Conservation (phyloP, 2,113 vertebrate genomes). For the Cygnus atratus region DNA sequence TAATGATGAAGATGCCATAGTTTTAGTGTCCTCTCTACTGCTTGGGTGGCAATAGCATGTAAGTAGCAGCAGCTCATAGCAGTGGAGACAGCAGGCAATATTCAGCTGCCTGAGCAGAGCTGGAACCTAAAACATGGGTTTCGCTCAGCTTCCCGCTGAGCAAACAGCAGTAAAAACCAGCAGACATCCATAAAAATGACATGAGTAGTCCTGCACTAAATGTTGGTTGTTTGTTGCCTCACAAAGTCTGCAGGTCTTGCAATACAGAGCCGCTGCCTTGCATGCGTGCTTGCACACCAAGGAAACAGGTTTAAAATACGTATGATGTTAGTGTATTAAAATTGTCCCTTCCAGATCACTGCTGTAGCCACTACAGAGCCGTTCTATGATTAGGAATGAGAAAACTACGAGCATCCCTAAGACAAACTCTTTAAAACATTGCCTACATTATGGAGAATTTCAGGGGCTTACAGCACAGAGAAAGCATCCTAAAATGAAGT, state of each 20-base stretch:
- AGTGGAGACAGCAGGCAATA: not conserved
- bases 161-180: not conserved
- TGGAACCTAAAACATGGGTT: not conserved
- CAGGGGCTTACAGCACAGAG: not conserved
- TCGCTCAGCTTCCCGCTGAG: not conserved
- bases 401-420: not conserved
- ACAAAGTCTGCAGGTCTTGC: not conserved
- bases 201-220: not conserved
- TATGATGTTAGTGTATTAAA: not conserved
- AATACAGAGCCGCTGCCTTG: not conserved
- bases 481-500: not conserved
- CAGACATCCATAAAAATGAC: not conserved
- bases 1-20: not conserved
- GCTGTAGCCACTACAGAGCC: not conserved
- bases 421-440: not conserved
- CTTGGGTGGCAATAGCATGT: fast-evolving
- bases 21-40: fast-evolving
- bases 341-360: not conserved
- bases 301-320: not conserved
- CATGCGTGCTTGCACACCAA: not conserved
- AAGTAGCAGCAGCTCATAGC: not conserved
- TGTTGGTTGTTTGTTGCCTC: not conserved
- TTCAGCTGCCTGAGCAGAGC: not conserved
- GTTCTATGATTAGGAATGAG: not conserved
- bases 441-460: not conserved